phyloP scores from a whole-genome alignment of 2,113 vertebrate species.

The Cyphomyrus discorhynchus region DNA sequence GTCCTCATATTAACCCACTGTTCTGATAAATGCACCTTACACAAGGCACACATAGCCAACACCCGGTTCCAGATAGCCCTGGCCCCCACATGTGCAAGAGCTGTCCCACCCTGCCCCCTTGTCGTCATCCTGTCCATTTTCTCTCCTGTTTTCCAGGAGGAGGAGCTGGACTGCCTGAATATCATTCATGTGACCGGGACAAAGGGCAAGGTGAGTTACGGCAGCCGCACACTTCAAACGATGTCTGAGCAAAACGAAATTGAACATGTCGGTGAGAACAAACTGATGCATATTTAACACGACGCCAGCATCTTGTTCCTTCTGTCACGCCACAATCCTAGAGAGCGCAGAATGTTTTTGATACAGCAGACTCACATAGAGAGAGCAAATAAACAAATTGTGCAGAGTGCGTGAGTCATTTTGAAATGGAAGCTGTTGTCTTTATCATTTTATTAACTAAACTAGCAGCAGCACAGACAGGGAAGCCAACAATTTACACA shows the following conservation, averaged over 20 bases:
- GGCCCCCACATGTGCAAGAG: background rate
- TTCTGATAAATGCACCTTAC: background rate
- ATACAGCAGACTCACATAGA: no score
- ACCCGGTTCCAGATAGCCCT: background rate
- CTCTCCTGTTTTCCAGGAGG: constrained; percentile 60
- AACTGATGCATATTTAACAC: no score
- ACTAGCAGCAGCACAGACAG: no score
- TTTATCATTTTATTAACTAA: background rate
- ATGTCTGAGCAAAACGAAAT: background rate
- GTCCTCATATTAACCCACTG: background rate
- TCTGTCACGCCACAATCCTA: background rate
- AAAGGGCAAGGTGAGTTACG: constrained; percentile 85
- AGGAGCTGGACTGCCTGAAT: constrained; percentile 81
- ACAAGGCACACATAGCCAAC: background rate
- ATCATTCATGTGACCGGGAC: constrained; percentile 93
- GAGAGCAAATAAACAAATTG: no score
- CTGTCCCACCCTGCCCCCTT: background rate
- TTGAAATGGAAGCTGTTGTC: background rate
- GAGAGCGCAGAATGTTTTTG: background rate
- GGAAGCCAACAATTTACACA: background rate
- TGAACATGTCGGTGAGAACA: background rate
- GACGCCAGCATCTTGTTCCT: background rate
- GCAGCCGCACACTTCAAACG: background rate
- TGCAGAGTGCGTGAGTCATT: no score
- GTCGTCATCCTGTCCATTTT: background rate